Conservation (phyloP, 1,140 invertebrate genomes). For the Drosophila quadrilineata region DNA sequence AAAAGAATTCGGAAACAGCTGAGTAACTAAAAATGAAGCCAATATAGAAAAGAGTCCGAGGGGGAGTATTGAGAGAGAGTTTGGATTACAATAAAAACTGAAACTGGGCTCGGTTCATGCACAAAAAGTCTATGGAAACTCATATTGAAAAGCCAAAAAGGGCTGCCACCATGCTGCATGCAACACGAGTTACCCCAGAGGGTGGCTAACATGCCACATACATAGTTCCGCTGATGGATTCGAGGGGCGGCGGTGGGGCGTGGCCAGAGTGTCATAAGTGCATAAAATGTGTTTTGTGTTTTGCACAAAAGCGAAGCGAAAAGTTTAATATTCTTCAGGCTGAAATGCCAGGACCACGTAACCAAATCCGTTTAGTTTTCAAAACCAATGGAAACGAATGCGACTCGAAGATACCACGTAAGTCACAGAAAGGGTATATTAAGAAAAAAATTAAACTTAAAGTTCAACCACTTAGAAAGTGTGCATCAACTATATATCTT, state of each 20-base stretch:
- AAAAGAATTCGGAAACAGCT: constrained; percentile 54
- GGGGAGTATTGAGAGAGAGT: too few species aligned
- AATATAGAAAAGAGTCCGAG: constrained; percentile 71
- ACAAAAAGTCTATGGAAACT: constrained; percentile 47
- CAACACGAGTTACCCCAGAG: background rate
- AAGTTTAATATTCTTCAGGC: constrained; percentile 74
- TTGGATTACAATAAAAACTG: constrained; percentile 69
- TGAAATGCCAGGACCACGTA: constrained; percentile 53
- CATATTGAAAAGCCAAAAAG: constrained; percentile 38
- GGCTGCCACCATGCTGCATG: too few species aligned
- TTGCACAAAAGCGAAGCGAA: constrained; percentile 66
- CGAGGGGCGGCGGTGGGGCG: background rate
- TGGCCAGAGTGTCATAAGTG: constrained; percentile 69
- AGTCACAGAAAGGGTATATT: too few species aligned
- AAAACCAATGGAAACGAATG: constrained; percentile 30
- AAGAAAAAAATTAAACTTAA: too few species aligned
- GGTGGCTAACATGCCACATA: constrained; percentile 27
- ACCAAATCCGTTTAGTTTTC: constrained; percentile 75
- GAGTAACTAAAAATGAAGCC: constrained; percentile 78
- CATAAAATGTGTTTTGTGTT: constrained; percentile 74
- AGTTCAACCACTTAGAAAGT: too few species aligned
- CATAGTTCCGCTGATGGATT: background rate
- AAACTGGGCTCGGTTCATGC: constrained; percentile 67
- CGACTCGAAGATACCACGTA: background rate
- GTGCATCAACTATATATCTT: too few species aligned